Evolutionary conservation across 2,113 vertebrate species (phyloP).

Genomic region (Chaetops frenatus): DNA sequence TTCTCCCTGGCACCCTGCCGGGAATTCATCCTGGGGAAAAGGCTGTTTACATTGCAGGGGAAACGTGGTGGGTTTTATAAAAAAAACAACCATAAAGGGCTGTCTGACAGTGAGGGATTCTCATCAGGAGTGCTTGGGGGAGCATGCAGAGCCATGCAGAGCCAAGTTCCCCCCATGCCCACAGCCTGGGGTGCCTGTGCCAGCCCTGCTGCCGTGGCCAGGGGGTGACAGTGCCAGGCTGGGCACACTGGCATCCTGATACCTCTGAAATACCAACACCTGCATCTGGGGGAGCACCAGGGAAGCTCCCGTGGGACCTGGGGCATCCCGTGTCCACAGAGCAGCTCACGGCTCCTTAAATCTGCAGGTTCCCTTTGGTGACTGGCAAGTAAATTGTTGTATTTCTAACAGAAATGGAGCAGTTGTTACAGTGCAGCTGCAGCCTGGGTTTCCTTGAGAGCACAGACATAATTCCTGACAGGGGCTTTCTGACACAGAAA

Average conservation of each 20-base stretch:
- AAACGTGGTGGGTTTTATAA: fast-evolving
- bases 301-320: fast-evolving
- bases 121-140: background rate
- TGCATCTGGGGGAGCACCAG: fast-evolving
- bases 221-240: background rate
- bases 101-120: background rate
- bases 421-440: background rate
- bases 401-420: background rate
- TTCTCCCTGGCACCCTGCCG: background rate
- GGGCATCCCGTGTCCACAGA: fast-evolving
- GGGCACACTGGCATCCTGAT: fast-evolving
- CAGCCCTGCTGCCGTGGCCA: fast-evolving
- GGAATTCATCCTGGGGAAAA: background rate
- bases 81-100: background rate
- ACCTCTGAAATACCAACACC: background rate
- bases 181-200: background rate
- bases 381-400: background rate
- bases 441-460: constrained; percentile 17
- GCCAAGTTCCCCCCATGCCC: background rate
- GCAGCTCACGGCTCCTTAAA: background rate
- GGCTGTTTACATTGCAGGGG: background rate
- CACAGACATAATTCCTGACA: background rate
- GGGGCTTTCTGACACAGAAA: background rate
- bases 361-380: background rate
- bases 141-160: background rate